Conservation (phyloP, 2,797 vertebrate genomes). For the Periparus ater region DNA sequence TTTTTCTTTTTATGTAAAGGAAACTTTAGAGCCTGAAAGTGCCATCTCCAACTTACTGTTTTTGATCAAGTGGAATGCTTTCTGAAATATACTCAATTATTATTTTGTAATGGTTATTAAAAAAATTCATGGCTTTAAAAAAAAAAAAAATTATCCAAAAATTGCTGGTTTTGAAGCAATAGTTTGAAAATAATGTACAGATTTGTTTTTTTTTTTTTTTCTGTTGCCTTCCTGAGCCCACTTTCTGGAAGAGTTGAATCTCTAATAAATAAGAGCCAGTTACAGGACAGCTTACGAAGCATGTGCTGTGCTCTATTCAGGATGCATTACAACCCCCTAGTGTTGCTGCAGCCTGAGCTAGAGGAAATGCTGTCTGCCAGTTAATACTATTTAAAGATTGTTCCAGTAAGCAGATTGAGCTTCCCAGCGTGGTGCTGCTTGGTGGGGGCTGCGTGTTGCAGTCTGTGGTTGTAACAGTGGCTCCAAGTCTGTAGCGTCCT, state of each 20-base stretch:
- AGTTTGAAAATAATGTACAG: neutral
- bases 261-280: neutral
- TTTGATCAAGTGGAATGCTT: neutral
- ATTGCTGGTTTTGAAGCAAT: neutral
- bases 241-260: neutral
- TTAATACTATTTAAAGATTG: slow-evolving; percentile 50
- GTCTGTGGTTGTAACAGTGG: neutral
- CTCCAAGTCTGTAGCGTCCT: neutral
- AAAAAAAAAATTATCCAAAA: neutral
- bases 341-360: neutral
- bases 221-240: neutral
- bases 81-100: neutral
- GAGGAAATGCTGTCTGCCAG: neutral
- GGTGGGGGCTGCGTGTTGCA: neutral
- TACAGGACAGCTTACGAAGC: neutral
- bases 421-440: neutral
- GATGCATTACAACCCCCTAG: neutral
- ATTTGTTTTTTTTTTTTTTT: neutral
- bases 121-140: neutral
- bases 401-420: slow-evolving; percentile 29
- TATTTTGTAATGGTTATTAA: neutral
- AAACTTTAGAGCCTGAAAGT: neutral
- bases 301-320: neutral
- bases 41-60: neutral
- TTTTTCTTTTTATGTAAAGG: neutral